Evolutionary conservation across 1,140 invertebrate species (phyloP).

Genomic region (Delia radicum): DNA sequence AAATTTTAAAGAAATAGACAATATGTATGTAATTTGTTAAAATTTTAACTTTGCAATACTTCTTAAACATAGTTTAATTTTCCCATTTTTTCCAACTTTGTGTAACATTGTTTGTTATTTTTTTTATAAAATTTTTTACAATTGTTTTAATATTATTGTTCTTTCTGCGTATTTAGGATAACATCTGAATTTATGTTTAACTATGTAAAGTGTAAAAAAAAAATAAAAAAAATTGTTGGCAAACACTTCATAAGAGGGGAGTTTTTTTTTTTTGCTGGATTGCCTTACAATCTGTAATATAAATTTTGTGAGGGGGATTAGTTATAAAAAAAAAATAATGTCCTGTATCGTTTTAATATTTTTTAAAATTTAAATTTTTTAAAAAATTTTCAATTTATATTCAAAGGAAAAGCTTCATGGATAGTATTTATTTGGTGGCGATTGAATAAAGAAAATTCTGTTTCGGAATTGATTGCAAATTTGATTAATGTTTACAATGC

Average conservation of each 20-base stretch:
- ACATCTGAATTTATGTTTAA: conserved; percentile 12
- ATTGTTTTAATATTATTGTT: neutral
- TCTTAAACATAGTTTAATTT: too few relatives aligned
- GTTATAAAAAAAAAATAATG: neutral
- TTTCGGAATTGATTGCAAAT: too few relatives aligned
- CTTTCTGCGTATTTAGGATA: neutral
- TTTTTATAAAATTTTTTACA: neutral
- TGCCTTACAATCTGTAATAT: neutral
- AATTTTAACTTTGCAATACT: too few relatives aligned
- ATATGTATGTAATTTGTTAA: neutral
- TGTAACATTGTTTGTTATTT: neutral
- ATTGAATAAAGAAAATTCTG: too few relatives aligned
- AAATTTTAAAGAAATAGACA: too few relatives aligned
- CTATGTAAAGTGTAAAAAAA: neutral
- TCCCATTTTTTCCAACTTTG: neutral
- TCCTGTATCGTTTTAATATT: too few relatives aligned
- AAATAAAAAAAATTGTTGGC: neutral
- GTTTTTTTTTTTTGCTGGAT: too few relatives aligned
- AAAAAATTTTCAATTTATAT: too few relatives aligned
- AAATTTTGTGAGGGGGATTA: neutral
- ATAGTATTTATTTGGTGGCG: too few relatives aligned
- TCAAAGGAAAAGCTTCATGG: too few relatives aligned
- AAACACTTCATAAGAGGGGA: neutral
- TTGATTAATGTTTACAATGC: too few relatives aligned
- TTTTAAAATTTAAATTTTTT: too few relatives aligned